Evolutionary conservation across 2,113 vertebrate species (phyloP).

Genomic region (Ictalurus punctatus): DNA sequence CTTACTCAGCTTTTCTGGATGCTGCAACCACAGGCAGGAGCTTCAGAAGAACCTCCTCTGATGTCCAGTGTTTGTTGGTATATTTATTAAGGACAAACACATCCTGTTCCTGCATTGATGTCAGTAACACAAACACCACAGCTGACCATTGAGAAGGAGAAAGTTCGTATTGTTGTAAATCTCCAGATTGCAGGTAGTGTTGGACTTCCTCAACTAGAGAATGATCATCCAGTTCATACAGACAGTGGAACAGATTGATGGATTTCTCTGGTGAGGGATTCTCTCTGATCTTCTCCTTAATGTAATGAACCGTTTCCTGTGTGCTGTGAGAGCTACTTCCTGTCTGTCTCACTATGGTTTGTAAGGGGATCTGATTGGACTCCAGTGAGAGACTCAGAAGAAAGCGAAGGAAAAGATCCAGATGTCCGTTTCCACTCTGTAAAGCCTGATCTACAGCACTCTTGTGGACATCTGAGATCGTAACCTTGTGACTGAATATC

Average conservation of each 20-base stretch:
- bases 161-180: neutral
- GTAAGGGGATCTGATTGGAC: constrained; percentile 8
- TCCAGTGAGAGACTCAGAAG: constrained; percentile 10
- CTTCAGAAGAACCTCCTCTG: neutral
- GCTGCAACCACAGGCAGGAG: constrained; percentile 22
- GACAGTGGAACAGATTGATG: constrained; percentile 21
- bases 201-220: constrained; percentile 14
- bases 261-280: neutral
- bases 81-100: constrained; percentile 22
- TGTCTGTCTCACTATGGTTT: neutral
- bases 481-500: neutral
- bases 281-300: constrained; percentile 12
- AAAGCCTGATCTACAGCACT: constrained; percentile 6
- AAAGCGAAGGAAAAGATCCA: constrained; percentile 9
- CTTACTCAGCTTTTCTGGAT: constrained; percentile 35
- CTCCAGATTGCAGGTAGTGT: constrained; percentile 8
- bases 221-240: constrained; percentile 7
- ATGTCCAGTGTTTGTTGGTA: neutral
- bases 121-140: constrained; percentile 10
- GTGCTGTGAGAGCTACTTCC: neutral
- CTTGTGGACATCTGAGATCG: neutral
- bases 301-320: constrained; percentile 13
- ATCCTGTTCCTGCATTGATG: neutral
- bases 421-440: neutral
- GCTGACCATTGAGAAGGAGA: constrained; percentile 16